Evolutionary conservation across 2,888 invertebrate species (phyloP).

Genomic region (Chymomyza amoena): DNA sequence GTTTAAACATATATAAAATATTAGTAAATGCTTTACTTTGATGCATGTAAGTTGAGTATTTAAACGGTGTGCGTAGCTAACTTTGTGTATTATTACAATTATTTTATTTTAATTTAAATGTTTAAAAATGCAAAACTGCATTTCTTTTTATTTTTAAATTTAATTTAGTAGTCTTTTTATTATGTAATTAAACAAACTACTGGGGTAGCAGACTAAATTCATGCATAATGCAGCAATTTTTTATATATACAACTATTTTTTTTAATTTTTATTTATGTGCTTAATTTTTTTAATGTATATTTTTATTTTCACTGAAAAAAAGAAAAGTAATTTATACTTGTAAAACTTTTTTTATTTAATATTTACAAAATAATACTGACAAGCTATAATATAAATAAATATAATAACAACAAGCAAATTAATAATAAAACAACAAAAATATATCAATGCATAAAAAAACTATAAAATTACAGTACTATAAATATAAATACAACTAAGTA

Average conservation of each 20-base stretch:
- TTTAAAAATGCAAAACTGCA: background rate
- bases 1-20: conserved; percentile 1
- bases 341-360: conserved; percentile 34
- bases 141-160: conserved; percentile 9
- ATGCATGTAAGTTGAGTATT: conserved; percentile 61
- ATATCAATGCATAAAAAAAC: conserved; percentile 15
- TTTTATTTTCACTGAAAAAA: conserved; percentile 40
- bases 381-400: conserved; percentile 43
- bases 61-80: conserved; percentile 65
- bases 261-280: conserved; percentile 39
- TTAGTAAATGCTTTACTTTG: conserved; percentile 37
- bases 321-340: conserved; percentile 50
- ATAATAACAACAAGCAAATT: conserved; percentile 50
- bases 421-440: conserved; percentile 23
- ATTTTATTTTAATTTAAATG: background rate
- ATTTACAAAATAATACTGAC: conserved; percentile 61
- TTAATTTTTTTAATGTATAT: conserved; percentile 43
- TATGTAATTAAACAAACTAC: conserved; percentile 59
- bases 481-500: conserved; percentile 7
- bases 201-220: conserved; percentile 79
- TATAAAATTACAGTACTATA: background rate
- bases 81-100: conserved; percentile 23
- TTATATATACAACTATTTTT: conserved; percentile 26
- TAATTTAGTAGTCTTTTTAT: conserved; percentile 21
- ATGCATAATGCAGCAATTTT: conserved; percentile 61